Evolutionary conservation across 2,888 invertebrate species (phyloP).

Genomic region (Meteorus cinctellus): DNA sequence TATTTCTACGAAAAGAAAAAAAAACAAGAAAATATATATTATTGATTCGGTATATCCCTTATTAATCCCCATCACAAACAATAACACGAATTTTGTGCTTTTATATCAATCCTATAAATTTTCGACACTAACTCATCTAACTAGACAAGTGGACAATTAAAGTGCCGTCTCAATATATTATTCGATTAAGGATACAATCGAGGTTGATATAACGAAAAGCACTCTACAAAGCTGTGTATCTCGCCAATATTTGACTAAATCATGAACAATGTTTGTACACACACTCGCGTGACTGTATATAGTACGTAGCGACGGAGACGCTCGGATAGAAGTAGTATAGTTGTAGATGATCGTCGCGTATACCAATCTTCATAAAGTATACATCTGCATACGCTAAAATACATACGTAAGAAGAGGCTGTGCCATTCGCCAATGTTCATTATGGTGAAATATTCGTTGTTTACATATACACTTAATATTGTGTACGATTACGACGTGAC

Average conservation of each 20-base stretch:
- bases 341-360: slow-evolving; percentile 11
- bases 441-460: too few species aligned
- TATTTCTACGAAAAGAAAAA: slow-evolving; percentile 68
- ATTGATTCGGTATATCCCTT: neutral
- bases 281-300: slow-evolving; percentile 54
- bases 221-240: slow-evolving; percentile 71
- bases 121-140: slow-evolving; percentile 49
- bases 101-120: neutral
- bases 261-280: slow-evolving; percentile 73
- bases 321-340: neutral
- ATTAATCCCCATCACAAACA: neutral
- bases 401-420: neutral
- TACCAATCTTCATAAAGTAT: neutral
- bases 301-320: slow-evolving; percentile 33
- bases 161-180: slow-evolving; percentile 69
- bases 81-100: neutral
- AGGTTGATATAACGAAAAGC: slow-evolving; percentile 61
- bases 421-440: too few species aligned
- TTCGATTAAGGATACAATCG: slow-evolving; percentile 66
- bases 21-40: neutral
- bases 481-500: too few species aligned
- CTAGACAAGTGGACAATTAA: slow-evolving; percentile 64
- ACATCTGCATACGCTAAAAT: slow-evolving; percentile 1
- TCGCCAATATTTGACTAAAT: slow-evolving; percentile 74
- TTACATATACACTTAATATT: too few species aligned